phyloP scores from a whole-genome alignment of 2,113 vertebrate genomes.

The Microcebus murinus region DNA sequence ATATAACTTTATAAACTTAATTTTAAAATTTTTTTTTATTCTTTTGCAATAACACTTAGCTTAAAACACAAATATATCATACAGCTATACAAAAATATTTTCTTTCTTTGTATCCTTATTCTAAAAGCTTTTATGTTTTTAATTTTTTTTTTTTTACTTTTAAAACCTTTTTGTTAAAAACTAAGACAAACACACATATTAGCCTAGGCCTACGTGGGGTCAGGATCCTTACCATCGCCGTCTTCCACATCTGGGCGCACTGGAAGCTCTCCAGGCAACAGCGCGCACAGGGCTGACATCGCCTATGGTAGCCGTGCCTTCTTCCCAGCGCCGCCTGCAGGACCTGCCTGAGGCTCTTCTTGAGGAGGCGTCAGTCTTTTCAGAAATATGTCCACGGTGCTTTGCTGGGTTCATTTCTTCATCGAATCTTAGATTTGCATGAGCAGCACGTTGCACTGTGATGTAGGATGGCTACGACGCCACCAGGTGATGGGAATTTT shows the following conservation, averaged over 20 bases:
- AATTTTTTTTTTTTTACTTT: no score
- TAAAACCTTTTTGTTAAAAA: no score
- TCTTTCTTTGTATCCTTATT: neutral
- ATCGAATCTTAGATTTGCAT: neutral
- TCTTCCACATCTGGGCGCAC: no score
- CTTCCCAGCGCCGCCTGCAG: neutral
- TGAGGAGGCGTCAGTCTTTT: neutral
- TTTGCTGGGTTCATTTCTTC: neutral
- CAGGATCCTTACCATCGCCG: no score
- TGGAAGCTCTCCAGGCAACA: no score
- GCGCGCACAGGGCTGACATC: no score
- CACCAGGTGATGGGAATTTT: neutral
- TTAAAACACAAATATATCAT: neutral
- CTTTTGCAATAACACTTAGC: neutral
- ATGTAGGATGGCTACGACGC: neutral
- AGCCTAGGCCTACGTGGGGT: no score
- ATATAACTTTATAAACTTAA: neutral
- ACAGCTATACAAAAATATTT: neutral
- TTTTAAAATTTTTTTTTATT: neutral
- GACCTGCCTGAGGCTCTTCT: neutral
- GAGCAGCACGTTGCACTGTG: neutral
- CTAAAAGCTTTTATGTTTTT: neutral
- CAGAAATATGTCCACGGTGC: neutral
- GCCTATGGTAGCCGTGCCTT: fast-evolving
- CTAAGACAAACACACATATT: no score